Evolutionary conservation across 2,888 invertebrate genomes (phyloP).

Genomic region (Euzetes globulus): DNA sequence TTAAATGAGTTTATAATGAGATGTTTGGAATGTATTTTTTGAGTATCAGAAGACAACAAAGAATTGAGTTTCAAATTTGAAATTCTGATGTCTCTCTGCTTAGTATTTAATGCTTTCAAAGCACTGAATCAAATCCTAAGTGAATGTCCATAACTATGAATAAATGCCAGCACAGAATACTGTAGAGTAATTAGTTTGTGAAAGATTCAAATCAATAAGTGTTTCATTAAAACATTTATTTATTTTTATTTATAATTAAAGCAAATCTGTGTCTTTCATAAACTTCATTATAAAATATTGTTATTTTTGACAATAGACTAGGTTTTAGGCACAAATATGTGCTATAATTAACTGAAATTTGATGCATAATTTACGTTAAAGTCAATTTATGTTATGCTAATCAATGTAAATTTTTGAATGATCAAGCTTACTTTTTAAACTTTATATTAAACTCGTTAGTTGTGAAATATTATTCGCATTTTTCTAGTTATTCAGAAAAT

Average conservation of each 20-base stretch:
- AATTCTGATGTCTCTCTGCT: neutral
- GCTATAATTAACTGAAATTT: neutral
- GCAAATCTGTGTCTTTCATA: neutral
- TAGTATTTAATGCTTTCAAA: too few species aligned
- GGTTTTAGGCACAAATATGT: neutral
- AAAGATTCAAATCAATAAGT: neutral
- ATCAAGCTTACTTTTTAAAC: neutral
- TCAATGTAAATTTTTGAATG: neutral
- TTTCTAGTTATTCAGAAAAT: neutral
- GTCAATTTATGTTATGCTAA: neutral
- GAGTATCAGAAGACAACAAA: neutral
- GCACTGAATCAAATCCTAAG: too few species aligned
- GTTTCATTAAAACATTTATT: neutral
- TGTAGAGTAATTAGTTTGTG: neutral
- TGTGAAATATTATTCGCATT: neutral
- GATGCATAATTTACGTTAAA: neutral
- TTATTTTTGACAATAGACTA: neutral
- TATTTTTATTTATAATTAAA: neutral
- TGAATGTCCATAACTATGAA: neutral
- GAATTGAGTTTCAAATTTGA: neutral
- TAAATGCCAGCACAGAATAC: neutral
- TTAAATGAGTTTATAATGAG: conserved; percentile 10
- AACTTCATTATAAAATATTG: neutral
- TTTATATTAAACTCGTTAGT: neutral
- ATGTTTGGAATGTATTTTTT: neutral